Percentiles rank a stretch among this genome's conserved stretches.
phyloP scores from a whole-genome alignment of 2,888 invertebrate species.

The Muscina levida region DNA sequence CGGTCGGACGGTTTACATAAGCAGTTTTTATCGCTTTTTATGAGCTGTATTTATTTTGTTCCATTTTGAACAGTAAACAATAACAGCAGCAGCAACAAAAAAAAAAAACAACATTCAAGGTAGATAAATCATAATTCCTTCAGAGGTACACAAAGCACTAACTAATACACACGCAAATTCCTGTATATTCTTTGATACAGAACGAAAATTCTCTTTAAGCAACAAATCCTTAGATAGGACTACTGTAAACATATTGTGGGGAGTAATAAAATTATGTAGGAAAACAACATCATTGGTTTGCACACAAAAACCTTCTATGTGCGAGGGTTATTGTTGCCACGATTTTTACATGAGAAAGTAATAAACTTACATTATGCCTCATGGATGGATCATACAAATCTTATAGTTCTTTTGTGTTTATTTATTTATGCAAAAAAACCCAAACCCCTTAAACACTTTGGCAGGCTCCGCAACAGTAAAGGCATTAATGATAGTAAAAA shows the following conservation, averaged over 20 bases:
- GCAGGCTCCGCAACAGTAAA: too few relatives aligned
- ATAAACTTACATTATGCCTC: slow-evolving; percentile 55
- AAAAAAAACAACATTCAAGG: slow-evolving; percentile 17
- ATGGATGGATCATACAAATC: slow-evolving; percentile 51
- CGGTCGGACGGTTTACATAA: slow-evolving; percentile 9
- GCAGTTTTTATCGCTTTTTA: slow-evolving; percentile 16
- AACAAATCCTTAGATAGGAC: too few relatives aligned
- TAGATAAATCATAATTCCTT: slow-evolving; percentile 53
- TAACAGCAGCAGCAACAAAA: slow-evolving; percentile 3
- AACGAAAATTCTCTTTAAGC: too few relatives aligned
- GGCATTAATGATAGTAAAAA: too few relatives aligned
- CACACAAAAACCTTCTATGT: not conserved
- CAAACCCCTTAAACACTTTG: slow-evolving; percentile 22
- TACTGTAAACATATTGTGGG: too few relatives aligned
- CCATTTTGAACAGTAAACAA: not conserved
- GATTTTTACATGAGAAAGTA: slow-evolving; percentile 34
- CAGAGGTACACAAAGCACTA: slow-evolving; percentile 23
- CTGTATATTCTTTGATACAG: too few relatives aligned
- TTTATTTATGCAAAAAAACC: slow-evolving; percentile 50
- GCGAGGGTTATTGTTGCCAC: not conserved
- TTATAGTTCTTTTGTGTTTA: slow-evolving; percentile 38
- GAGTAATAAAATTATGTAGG: too few relatives aligned
- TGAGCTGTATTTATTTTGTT: slow-evolving; percentile 7
- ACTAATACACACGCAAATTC: too few relatives aligned
- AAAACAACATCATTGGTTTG: too few relatives aligned